Evolutionary conservation across 2,797 vertebrate genomes (phyloP).

Genomic region (Caiman crocodilus): DNA sequence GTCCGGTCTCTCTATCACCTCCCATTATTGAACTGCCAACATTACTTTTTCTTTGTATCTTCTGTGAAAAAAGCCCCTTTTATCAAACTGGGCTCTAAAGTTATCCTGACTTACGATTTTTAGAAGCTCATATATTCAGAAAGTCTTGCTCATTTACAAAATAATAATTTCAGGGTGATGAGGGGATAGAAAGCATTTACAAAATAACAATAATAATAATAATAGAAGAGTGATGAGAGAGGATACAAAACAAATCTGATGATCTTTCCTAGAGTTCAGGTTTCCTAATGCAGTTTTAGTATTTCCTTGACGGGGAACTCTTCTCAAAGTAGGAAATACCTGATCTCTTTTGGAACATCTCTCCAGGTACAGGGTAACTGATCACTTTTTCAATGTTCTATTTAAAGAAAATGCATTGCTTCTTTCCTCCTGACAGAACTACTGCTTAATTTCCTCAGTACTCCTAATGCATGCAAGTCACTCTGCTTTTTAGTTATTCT

Average conservation of each 20-base stretch:
- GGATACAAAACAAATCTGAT: background rate
- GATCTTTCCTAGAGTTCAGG: background rate
- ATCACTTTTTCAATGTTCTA: background rate
- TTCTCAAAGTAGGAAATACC: background rate
- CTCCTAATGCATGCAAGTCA: background rate
- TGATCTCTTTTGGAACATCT: background rate
- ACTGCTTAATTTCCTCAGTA: background rate
- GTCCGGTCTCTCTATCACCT: slow-evolving; percentile 50
- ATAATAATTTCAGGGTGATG: background rate
- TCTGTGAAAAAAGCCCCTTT: slow-evolving; percentile 45
- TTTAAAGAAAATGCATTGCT: background rate
- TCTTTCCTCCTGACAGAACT: background rate
- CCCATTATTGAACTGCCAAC: slow-evolving; percentile 51
- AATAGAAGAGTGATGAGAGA: background rate
- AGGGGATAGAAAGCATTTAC: background rate
- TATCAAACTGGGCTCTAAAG: slow-evolving; percentile 36
- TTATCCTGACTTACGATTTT: slow-evolving; percentile 6
- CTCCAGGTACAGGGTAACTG: background rate
- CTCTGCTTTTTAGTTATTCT: slow-evolving; percentile 6
- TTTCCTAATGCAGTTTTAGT: background rate
- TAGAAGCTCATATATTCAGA: slow-evolving; percentile 11
- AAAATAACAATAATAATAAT: background rate
- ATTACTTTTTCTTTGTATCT: slow-evolving; percentile 4
- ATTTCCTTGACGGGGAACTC: background rate
- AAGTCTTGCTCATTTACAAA: slow-evolving; percentile 30